Evolutionary conservation across 1,140 invertebrate genomes (phyloP), one percentile per base, ranked within the genome.

Genomic region (Calliopsis andreniformis): DNA sequence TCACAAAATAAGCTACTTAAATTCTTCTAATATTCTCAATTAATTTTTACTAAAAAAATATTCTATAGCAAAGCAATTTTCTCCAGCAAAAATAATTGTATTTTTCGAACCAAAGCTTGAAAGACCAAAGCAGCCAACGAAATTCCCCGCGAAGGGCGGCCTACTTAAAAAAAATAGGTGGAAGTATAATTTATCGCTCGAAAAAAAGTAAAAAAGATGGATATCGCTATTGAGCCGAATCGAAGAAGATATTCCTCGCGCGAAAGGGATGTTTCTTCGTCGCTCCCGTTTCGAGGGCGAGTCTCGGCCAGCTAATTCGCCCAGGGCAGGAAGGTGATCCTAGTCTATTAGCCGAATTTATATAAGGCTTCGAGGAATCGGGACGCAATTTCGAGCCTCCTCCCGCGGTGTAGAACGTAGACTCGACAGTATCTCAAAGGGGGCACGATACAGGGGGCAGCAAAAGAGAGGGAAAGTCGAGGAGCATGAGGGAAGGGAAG

Each of bases 291-390:
- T 68, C 55, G 2, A 35, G 25, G 20, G 10, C n/a, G 23, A 69
- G 59, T 42, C 72, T 23, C 35, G 25, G 6, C 32, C 10, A 18
- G n/a, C 42, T 43, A 66, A 66, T 66, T 63, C 42, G 32, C 12
- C 51, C 16, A 23, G 42, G 47, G 68, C 28, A 68, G 49, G 35
- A 62, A 55, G 67, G 63, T 55, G 66, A 62, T 42, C n/a, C 47
- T 20, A 42, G 30, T 71, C 66, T 81, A 81, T 82, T 82, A 82
- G 68, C 47, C 72, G 68, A 82, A 82, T 82, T 82, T 82, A 82
- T 73, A 72, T 67, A 56, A 42, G 76, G 61, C 49, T 67, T 71
- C 79, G 75, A 35, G 64, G 62, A 63, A 82, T 66, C 78, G 30
- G 16, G 61, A 47, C 23, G 42, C 28, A 68, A 73, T 75, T 67